phyloP scores from a whole-genome alignment of 1,140 invertebrate species.

The Capitella teleta region DNA sequence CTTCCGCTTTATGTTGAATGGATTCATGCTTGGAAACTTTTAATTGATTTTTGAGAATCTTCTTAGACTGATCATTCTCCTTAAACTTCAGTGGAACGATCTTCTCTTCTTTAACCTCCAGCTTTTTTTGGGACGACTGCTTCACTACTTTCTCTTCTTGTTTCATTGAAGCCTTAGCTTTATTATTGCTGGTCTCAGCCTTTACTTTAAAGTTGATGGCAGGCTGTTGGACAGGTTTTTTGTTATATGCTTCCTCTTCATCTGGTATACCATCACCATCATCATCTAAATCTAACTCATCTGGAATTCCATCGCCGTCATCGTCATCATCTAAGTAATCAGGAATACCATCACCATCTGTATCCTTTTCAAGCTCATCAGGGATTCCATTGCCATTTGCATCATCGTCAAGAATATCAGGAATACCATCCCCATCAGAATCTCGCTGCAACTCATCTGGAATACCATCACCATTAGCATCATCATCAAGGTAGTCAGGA shows the following conservation, averaged over 20 bases:
- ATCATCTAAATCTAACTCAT: constrained; percentile 1
- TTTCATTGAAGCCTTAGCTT: too few relatives aligned
- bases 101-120: too few relatives aligned
- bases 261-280: constrained; percentile 19
- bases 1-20: too few relatives aligned
- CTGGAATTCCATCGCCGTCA: constrained; percentile 6
- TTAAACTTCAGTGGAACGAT: too few relatives aligned
- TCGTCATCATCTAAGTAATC: constrained; percentile 19
- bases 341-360: constrained; percentile 29
- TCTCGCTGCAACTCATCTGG: constrained; percentile 22
- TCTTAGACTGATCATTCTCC: too few relatives aligned
- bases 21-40: too few relatives aligned
- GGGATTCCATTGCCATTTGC: constrained; percentile 18
- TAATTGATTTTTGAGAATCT: too few relatives aligned
- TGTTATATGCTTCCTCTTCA: constrained; percentile 14
- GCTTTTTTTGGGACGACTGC: too few relatives aligned
- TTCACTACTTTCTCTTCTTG: too few relatives aligned
- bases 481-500: constrained; percentile 9
- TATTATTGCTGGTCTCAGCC: too few relatives aligned
- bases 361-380: constrained; percentile 13
- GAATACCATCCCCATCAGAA: constrained; percentile 20
- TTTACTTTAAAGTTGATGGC: too few relatives aligned
- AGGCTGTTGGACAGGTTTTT: too few relatives aligned
- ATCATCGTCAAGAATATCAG: constrained; percentile 22
- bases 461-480: constrained; percentile 18